These are phyloP conservation scores for Chiloscyllium punctatum DNA, from an alignment of 2,797 vertebrate genomes.

Conservation along the genomic window DNA sequence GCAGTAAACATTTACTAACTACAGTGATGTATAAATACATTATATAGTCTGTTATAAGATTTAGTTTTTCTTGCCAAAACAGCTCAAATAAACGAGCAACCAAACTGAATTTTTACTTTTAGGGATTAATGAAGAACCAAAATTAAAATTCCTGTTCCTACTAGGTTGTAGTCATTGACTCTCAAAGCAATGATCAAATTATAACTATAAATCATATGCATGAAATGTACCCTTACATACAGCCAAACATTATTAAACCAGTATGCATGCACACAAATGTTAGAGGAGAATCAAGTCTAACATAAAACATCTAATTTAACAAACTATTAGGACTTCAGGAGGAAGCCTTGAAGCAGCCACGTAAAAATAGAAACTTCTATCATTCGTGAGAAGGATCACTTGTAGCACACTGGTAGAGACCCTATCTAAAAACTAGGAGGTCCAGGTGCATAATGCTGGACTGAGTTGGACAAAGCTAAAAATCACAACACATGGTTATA, in stretches of 20 bases:
- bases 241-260: background rate
- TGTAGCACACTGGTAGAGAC: no score
- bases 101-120: background rate
- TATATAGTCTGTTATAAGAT: background rate
- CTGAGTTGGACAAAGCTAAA: no score
- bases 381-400: no score
- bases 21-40: background rate
- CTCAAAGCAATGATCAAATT: background rate
- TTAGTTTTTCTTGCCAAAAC: background rate
- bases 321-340: no score
- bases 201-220: background rate
- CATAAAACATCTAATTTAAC: background rate
- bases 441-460: no score
- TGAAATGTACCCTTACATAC: background rate
- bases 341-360: background rate
- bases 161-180: background rate
- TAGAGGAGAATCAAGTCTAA: background rate
- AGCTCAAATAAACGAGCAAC: background rate
- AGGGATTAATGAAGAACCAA: background rate
- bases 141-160: background rate
- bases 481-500: no score
- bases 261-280: background rate
- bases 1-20: background rate
- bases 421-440: no score
- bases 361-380: background rate